A percentile compares a stretch with the other conserved stretches of the same genome.
These are phyloP conservation scores for Myotis vivesi DNA, from an alignment of 2,797 vertebrate genomes.

Conservation along the genomic window DNA sequence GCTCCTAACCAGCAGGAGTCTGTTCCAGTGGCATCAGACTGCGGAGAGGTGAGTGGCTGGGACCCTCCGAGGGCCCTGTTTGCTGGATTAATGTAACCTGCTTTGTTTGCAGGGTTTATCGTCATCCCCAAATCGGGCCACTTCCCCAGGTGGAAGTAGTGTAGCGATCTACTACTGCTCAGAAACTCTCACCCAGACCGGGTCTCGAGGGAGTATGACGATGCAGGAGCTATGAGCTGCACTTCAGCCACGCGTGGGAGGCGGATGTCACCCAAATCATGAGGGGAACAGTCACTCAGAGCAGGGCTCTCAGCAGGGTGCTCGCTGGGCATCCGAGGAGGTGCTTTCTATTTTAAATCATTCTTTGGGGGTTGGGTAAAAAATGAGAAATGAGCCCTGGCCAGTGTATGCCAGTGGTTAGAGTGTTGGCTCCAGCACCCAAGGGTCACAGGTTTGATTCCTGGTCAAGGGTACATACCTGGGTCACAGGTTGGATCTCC, in stretches of 20 bases:
- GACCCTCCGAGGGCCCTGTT: conserved; percentile 52
- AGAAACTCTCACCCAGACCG: conserved; percentile 85
- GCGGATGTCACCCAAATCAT: neutral
- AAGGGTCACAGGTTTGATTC: too few species aligned
- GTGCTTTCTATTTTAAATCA: conserved; percentile 69
- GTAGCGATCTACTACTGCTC: conserved; percentile 93
- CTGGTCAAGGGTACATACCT: too few species aligned
- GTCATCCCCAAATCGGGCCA: conserved; percentile 97
- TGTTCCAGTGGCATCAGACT: rapidly evolving
- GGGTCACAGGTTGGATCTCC: too few species aligned
- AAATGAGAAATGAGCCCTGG: conserved; percentile 72
- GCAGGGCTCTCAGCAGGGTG: rapidly evolving
- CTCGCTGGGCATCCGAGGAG: conserved; percentile 76
- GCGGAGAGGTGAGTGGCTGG: neutral
- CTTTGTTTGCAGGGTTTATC: conserved; percentile 97
- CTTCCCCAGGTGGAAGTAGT: conserved; percentile 98
- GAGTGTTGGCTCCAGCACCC: too few species aligned
- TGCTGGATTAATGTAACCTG: conserved; percentile 86
- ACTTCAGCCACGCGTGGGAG: conserved; percentile 84
- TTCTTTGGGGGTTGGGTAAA: conserved; percentile 80
- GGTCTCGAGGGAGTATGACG: conserved; percentile 77
- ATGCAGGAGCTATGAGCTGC: conserved; percentile 88
- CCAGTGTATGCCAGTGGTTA: too few species aligned
- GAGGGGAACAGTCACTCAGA: too few species aligned
- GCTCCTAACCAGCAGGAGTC: neutral